Base-by-base conservation (phyloP, 2,113 vertebrate species). In the Xiphophorus maculatus region DNA sequence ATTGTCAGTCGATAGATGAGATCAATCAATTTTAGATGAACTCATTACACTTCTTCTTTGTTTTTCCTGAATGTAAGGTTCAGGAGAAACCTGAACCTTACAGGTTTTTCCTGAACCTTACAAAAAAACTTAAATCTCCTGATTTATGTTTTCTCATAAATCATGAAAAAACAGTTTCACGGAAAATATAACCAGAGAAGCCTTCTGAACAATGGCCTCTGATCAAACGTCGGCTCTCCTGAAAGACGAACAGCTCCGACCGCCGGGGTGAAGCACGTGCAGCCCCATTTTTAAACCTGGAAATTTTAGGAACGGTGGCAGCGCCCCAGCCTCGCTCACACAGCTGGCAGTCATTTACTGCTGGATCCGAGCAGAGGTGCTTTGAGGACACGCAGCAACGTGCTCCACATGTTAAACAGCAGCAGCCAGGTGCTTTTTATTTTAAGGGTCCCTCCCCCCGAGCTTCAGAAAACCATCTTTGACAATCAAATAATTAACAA, bases 191-290 rank as follows among this genome's bases (percentile, higher is more conserved):
- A 84, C 80, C 84, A 74, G 58, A 77, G 76, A 69, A 66, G 81
- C 42, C n/a, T 65, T 85, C 85, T 90, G 88, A 87, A 91, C 10
- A 87, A 88, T 78, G 87, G 86, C 85, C 64, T 73, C 73, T 66
- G 78, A 87, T 81, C 71, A 71, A 86, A 79, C 73, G 71, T 58
- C 33, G 27, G 79, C 77, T 77, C 80, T 87, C 79, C 69, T 79
- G 76, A 82, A 85, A 77, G 62, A 29, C 67, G 44, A 84, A 66
- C 77, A 70, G 68, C 64, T 74, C 70, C 71, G 74, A 81, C 80
- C 76, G 84, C 81, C 84, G 61, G 76, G 27, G 63, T 89, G 84
- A 86, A 77, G 58, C 87, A 82, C n/a, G 64, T 33, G 71, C 76
- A 77, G 63, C 68, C 83, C 83, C 75, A 29, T 80, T 82, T 86